phyloP scores from a whole-genome alignment of 2,113 vertebrate genomes.

The Zosterops japonicus region DNA sequence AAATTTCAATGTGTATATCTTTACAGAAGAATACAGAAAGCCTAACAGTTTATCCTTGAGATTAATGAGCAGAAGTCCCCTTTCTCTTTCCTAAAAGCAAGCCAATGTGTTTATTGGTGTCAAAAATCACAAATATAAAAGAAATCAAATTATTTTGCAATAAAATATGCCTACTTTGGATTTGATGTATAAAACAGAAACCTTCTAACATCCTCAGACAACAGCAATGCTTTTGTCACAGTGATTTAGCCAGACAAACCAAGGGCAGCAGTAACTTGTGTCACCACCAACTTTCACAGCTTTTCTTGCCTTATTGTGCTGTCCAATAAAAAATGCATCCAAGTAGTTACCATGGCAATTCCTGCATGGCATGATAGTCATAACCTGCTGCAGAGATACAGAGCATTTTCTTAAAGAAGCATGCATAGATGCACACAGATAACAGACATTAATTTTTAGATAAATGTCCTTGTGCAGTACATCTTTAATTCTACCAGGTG shows the following conservation, averaged over 20 bases:
- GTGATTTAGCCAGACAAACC: neutral
- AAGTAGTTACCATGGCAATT: conserved; percentile 51
- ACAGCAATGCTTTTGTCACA: neutral
- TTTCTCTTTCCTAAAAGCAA: neutral
- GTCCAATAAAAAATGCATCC: neutral
- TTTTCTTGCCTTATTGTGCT: neutral
- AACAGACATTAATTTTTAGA: neutral
- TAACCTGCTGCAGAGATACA: neutral
- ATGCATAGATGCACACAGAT: neutral
- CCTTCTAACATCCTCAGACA: neutral
- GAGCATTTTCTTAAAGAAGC: conserved; percentile 8
- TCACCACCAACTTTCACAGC: neutral
- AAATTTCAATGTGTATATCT: neutral
- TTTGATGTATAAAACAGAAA: neutral
- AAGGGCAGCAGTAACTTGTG: neutral
- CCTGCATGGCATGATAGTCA: neutral
- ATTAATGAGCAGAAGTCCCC: neutral
- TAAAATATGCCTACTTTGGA: neutral
- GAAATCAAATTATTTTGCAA: neutral
- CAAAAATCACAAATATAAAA: neutral
- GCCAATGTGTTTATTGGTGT: neutral
- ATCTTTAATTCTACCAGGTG: neutral
- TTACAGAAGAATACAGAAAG: neutral
- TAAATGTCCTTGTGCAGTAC: neutral
- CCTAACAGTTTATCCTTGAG: neutral